Evolutionary conservation across 2,113 vertebrate species (phyloP).

Genomic region (Protobothrops flavoviridis): DNA sequence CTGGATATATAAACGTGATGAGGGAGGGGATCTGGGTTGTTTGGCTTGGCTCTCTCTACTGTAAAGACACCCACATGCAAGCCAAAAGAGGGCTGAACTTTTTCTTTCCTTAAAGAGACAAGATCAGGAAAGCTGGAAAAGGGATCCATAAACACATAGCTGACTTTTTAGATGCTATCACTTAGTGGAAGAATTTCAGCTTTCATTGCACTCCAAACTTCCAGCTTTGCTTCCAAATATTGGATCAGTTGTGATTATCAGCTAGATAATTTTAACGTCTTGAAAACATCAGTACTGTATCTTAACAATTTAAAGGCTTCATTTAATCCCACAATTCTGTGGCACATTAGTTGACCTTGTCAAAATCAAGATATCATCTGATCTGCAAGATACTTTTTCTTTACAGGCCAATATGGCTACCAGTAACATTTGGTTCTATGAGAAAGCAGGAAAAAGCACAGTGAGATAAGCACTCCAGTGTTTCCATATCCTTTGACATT

Average conservation of each 20-base stretch:
- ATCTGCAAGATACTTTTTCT: neutral
- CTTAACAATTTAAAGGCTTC: neutral
- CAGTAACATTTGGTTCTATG: neutral
- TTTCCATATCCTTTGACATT: neutral
- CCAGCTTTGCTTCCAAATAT: neutral
- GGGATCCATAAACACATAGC: neutral
- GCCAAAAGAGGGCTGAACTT: neutral
- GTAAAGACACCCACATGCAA: neutral
- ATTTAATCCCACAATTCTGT: neutral
- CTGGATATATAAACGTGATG: conserved; percentile 7
- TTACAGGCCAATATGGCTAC: neutral
- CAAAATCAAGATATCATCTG: neutral
- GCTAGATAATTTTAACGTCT: neutral
- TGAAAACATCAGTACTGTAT: neutral
- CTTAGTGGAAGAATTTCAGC: fast-evolving
- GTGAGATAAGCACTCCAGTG: no score
- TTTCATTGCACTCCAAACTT: neutral
- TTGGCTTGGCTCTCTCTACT: neutral
- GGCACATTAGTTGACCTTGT: neutral
- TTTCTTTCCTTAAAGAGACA: neutral
- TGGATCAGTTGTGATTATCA: neutral
- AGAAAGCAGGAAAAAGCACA: neutral
- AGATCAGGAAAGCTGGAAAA: conserved; percentile 4
- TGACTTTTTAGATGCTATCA: neutral
- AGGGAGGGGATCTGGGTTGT: neutral